Conservation (phyloP, 2,113 vertebrate genomes). For the Perognathus longimembris region DNA sequence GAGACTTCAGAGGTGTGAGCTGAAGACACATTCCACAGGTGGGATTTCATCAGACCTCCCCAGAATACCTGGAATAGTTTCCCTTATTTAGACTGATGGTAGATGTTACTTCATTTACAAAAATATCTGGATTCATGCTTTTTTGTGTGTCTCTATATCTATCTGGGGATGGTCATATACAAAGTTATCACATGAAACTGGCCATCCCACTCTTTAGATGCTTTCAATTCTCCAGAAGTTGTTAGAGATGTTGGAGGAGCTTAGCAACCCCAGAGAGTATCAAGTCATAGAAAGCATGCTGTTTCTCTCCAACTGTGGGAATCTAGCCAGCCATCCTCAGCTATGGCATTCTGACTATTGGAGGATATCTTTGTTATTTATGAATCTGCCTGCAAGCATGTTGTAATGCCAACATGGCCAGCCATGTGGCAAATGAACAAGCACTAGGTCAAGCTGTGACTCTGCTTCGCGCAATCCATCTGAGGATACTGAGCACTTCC, state of each 20-base stretch:
- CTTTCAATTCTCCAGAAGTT: neutral
- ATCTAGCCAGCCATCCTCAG: neutral
- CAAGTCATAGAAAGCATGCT: neutral
- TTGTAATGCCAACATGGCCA: neutral
- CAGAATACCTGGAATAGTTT: neutral
- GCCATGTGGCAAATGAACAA: neutral
- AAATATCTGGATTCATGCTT: neutral
- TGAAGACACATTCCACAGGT: neutral
- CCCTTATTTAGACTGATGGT: neutral
- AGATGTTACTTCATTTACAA: neutral
- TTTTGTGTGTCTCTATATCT: neutral
- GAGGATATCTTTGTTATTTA: neutral
- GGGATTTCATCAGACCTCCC: neutral
- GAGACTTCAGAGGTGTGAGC: accelerated
- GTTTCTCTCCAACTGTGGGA: neutral
- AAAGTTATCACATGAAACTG: neutral
- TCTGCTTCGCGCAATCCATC: neutral
- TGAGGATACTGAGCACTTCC: neutral
- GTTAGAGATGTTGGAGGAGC: neutral
- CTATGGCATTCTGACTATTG: neutral
- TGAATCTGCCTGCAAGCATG: neutral
- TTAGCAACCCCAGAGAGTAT: neutral
- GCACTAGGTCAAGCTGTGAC: neutral
- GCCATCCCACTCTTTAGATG: neutral
- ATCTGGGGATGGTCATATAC: neutral